Base-by-base conservation (phyloP, 2,113 vertebrate genomes). In the Saccopteryx leptura region DNA sequence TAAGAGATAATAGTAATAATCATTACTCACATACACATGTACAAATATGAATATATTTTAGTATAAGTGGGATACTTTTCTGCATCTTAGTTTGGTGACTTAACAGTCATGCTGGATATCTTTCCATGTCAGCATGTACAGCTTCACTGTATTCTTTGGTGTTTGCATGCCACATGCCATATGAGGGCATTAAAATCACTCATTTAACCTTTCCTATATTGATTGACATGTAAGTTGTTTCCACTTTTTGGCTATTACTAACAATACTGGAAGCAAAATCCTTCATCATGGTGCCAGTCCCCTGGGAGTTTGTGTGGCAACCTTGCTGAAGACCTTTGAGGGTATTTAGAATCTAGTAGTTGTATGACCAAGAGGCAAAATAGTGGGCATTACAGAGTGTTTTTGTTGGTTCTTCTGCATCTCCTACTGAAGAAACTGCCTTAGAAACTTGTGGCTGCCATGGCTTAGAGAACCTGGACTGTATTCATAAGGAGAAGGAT, bases 1-100 rank as follows among this genome's bases (percentile, higher is more conserved):
- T 83, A 74, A 63, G 31, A 90, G 78, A 86, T 82, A 46, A 87
- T 95, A 23, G 75, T 65, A 48, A 68, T 74, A 65, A 72, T 88
- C 5, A 26, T 80, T 86, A 72, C 54, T 78, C 84, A 58, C 2
- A 58, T 78, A 81, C 13, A 69, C 69, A 91, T 54, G 13, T 33
- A 65, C 12, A 83, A 58, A 65, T 66, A 84, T 56, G 50, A 54
- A 65, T 81, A 63, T 90, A 56, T 92, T 82, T 95, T 88, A 69
- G 48, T 61, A 31, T 50, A 65, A 66, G n/a, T 50, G 28, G 54
- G 56, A 31, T 84, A 33, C 56, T 81, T 90, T 89, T 87, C 66
- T 95, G 28, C 39, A 33, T 93, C 65, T 88, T 92, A 65, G 66
- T 96, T 96, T 97, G 88, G 60, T 94, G 24, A 74, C 84, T 69